Evolutionary conservation across 2,797 vertebrate genomes (phyloP), one percentile per base, ranked within the genome.

Genomic region (Sternarchorhynchus goeldii): DNA sequence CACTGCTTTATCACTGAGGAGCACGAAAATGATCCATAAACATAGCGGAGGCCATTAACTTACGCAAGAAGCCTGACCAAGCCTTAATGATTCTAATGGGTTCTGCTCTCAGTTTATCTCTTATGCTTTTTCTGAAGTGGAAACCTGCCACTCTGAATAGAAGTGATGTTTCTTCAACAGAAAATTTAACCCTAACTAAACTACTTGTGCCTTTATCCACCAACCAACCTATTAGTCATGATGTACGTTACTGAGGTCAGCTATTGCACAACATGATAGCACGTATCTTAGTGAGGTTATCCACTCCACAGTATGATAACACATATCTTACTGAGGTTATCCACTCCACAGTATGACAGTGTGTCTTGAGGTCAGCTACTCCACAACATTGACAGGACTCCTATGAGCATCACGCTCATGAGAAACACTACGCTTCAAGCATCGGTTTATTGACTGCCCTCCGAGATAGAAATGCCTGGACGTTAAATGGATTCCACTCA

Each of bases 391-490:
- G 67, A 80, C 57, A 78, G 53, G 31, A 18, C 59, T 58, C 17
- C 70, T 75, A 71, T 74, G 53, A 6, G 50, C 67, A 66, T 57
- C 68, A 53, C 25, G 57, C 67, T 75, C 29, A 58, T 73, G 53
- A 77, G 80, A 77, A 1, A 17, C 16, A 53, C 36, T 12, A 36
- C 59, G 21, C 21, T 68, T 73, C 64, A 66, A 71, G 55, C 63
- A 82, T 65, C 71, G 59, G 76, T 25, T 78, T 73, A 82, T 83
- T 78, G 75, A 82, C 77, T 75, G 32, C 7, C 53, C 36, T 67
- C 6, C 10, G n/a, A 72, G 57, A 73, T 73, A 55, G 67, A 39
- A 79, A 14, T 16, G 56, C 36, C 66, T 76, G 64, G 69, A 76
- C 50, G 67, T 39, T 45, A 70, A 83, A 58, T 75, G 72, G 32